These are phyloP conservation scores for Sterna hirundo DNA, from an alignment of 2,113 vertebrate genomes.

Conservation along the genomic window DNA sequence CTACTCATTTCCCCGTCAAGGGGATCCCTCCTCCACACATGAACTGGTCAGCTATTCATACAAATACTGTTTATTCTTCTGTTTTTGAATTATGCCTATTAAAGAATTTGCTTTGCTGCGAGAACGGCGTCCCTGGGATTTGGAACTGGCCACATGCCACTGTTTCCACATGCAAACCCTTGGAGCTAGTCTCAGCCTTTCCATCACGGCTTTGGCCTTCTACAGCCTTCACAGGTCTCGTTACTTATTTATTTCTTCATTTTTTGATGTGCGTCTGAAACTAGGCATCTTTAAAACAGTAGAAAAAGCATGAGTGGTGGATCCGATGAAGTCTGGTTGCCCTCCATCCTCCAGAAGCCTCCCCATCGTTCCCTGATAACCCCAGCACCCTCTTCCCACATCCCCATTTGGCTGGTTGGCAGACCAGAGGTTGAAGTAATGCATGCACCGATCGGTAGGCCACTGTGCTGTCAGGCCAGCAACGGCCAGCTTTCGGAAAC, in stretches of 20 bases:
- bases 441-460: fast-evolving
- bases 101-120: conserved; percentile 32
- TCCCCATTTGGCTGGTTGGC: not conserved
- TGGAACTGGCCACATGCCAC: conserved; percentile 1
- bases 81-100: conserved; percentile 49
- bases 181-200: conserved; percentile 34
- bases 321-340: not conserved
- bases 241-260: not conserved
- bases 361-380: not conserved
- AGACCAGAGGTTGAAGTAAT: not conserved
- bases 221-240: not conserved
- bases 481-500: not conserved
- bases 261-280: not conserved
- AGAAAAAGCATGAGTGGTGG: fast-evolving
- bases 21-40: conserved; percentile 50
- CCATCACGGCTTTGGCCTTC: conserved; percentile 2
- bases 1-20: not conserved
- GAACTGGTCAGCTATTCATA: conserved; percentile 42
- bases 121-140: not conserved
- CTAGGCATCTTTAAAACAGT: not conserved
- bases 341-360: not conserved
- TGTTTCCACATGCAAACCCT: conserved; percentile 17
- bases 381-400: not conserved
- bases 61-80: conserved; percentile 54
- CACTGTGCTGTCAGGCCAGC: not conserved